Percentiles rank a stretch among this genome's conserved stretches.
Evolutionary conservation across 2,797 vertebrate species (phyloP).

Genomic region (Balearica regulorum): DNA sequence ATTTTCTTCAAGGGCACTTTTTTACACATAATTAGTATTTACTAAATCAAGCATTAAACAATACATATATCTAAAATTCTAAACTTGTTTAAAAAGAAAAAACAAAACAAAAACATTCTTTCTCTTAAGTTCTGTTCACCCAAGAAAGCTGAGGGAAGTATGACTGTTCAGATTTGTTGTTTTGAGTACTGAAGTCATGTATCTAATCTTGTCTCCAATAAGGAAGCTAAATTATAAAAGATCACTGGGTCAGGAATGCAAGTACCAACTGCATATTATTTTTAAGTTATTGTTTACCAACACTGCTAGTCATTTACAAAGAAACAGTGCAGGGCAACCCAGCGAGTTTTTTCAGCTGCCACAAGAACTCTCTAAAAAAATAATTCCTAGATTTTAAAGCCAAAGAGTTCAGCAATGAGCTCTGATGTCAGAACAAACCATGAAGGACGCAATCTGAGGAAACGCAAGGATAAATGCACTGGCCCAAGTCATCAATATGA

Average conservation of each 20-base stretch:
- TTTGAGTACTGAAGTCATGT: neutral
- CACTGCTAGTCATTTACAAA: neutral
- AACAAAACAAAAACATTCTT: neutral
- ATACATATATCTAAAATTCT: neutral
- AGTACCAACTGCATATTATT: neutral
- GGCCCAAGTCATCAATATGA: neutral
- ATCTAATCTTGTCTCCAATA: neutral
- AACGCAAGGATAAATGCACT: neutral
- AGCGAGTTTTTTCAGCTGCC: neutral
- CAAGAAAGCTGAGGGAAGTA: neutral
- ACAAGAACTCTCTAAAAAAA: neutral
- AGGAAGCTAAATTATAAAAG: neutral
- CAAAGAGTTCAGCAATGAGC: neutral
- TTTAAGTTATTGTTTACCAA: neutral
- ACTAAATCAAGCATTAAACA: neutral
- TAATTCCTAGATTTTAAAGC: neutral
- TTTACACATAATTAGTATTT: neutral
- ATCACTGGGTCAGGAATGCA: neutral
- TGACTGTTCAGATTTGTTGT: neutral
- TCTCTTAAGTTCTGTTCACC: neutral
- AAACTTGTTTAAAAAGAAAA: neutral
- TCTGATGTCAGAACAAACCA: neutral
- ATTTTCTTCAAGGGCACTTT: neutral
- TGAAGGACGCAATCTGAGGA: neutral
- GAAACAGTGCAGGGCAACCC: neutral